Percentiles rank a stretch among this genome's conserved stretches.
Conservation (phyloP, 2,113 vertebrate genomes). For the Bufo gargarizans region DNA sequence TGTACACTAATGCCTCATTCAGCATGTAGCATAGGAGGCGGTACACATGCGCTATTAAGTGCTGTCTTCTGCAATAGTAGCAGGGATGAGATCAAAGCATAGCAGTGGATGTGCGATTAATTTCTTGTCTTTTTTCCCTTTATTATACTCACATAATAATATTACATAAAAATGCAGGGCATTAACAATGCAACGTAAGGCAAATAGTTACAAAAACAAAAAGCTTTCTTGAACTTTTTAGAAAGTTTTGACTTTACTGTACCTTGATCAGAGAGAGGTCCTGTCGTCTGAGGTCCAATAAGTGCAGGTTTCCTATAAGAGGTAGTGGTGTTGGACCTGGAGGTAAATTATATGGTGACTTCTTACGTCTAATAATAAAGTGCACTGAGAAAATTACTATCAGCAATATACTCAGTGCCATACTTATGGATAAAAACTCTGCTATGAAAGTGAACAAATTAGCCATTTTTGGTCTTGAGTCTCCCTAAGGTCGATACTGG, state of each 20-base stretch:
- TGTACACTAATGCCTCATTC: no score
- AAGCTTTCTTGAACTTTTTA: not conserved
- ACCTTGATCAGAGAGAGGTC: slow-evolving; percentile 23
- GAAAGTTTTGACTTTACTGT: not conserved
- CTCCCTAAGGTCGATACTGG: not conserved
- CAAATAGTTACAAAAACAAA: not conserved
- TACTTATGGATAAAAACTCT: not conserved
- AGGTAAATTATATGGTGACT: slow-evolving; percentile 10
- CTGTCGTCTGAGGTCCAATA: not conserved
- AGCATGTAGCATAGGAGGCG: no score
- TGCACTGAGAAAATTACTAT: not conserved
- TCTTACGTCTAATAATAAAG: not conserved
- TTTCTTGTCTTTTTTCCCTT: no score
- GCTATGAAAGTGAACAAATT: not conserved
- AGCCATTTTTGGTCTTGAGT: not conserved
- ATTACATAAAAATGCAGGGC: no score
- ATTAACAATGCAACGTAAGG: no score
- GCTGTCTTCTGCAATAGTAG: no score
- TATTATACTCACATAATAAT: no score
- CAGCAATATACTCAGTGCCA: not conserved
- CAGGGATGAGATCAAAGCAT: no score
- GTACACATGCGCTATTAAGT: no score
- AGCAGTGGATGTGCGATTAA: no score
- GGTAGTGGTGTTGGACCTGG: not conserved
- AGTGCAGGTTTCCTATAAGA: slow-evolving; percentile 19